Evolutionary conservation across 1,140 invertebrate species (phyloP), one percentile per base, ranked within the genome.

Genomic region (roundworm (Caenorhabditis elegans)): DNA sequence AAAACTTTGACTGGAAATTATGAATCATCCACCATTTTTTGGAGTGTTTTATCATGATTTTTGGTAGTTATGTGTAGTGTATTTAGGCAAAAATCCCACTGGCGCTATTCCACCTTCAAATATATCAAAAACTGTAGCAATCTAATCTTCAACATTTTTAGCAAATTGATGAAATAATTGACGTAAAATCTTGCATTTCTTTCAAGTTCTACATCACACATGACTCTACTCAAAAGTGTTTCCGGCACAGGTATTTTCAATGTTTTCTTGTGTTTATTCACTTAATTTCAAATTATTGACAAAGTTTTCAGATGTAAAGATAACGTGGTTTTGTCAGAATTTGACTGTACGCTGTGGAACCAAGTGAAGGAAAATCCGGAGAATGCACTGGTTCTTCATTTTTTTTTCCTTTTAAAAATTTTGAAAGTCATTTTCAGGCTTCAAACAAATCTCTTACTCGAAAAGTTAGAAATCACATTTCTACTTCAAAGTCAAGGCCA

Each of bases 201-300:
- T 70, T 70, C 34, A 70, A 70, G 39, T 70, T 70, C 60, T 70
- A 70, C 60, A 70, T 70, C 34, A 70, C 60, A 5, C 60, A 70
- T 43, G 60, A 70, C 10, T 70, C 60, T 2, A 70, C 60, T 36
- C 60, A 70, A 22, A 70, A 70, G 39, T 70, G 60, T 43, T 10
- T 70, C 0, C 15, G 60, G 19, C 60, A 70, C n/a, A 70, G 60
- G 60, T 39, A 65, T 1, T 5, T 36, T 36, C 5, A 19, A 5
- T 31, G 22, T 39, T 39, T 43, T 8, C n/a, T n/a, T n/a, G n/a
- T n/a, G n/a, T n/a, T n/a, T n/a, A n/a, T n/a, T n/a, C n/a, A n/a
- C n/a, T n/a, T n/a, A n/a, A n/a, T 13, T 17, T n/a, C 0, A 31
- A 34, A 60, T 70, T 24, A 0, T 34, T 6, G 11, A 22, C 0